A percentile compares a stretch with the other conserved stretches of the same genome.
Evolutionary conservation across 1,140 invertebrate species (phyloP).

Genomic region (Apis dorsata): DNA sequence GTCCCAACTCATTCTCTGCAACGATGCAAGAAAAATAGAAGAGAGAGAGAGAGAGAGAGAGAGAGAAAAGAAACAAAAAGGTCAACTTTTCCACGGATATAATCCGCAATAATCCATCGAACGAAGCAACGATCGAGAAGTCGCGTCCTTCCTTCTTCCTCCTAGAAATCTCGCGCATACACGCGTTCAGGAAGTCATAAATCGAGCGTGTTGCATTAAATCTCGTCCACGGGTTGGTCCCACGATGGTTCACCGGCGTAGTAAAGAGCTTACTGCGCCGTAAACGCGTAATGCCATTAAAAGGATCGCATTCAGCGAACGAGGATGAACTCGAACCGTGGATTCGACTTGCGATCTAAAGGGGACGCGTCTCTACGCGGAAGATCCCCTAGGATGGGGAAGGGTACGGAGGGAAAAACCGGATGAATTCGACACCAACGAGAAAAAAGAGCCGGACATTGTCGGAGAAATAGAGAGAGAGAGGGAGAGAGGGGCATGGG

Average conservation of each 20-base stretch:
- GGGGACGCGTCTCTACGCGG: neutral
- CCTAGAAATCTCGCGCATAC: neutral
- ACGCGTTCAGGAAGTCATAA: slow-evolving; percentile 34
- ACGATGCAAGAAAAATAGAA: slow-evolving; percentile 14
- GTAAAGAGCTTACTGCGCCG: slow-evolving; percentile 55
- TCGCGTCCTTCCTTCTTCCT: neutral
- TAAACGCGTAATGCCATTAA: slow-evolving; percentile 65
- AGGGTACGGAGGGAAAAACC: slow-evolving; percentile 10
- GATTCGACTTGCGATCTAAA: slow-evolving; percentile 28
- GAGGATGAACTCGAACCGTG: neutral
- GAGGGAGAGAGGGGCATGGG: slow-evolving; percentile 24
- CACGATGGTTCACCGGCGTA: slow-evolving; percentile 13
- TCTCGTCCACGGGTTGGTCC: slow-evolving; percentile 20
- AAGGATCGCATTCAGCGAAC: slow-evolving; percentile 42
- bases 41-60: too few relatives aligned
- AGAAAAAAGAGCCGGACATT: neutral
- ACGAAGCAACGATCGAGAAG: slow-evolving; percentile 5
- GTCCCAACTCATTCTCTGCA: neutral
- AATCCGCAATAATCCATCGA: neutral
- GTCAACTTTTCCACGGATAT: neutral
- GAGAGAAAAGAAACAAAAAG: neutral
- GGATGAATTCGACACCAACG: slow-evolving; percentile 51
- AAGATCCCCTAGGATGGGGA: slow-evolving; percentile 20
- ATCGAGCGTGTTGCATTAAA: slow-evolving; percentile 54
- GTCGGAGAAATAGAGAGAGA: neutral